A percentile compares a stretch with the other conserved stretches of the same genome.
Conservation (phyloP, 2,113 vertebrate species). For the Chamaetylas fuelleborni region DNA sequence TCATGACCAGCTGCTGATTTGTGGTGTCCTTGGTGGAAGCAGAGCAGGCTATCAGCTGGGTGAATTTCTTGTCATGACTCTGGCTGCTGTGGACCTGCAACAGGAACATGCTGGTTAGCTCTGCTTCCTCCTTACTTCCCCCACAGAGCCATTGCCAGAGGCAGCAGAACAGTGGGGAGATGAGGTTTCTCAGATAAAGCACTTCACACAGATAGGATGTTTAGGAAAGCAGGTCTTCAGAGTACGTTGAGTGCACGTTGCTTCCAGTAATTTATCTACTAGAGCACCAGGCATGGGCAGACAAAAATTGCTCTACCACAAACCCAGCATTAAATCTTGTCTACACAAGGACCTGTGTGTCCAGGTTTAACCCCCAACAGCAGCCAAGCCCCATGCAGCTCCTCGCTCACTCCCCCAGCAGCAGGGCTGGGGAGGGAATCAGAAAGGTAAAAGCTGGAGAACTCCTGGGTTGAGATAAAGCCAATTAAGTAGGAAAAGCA, state of each 20-base stretch:
- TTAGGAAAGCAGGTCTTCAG: neutral
- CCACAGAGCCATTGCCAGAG: neutral
- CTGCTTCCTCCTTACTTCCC: neutral
- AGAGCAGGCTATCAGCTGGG: neutral
- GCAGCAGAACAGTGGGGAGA: neutral
- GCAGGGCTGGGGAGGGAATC: neutral
- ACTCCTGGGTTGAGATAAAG: neutral
- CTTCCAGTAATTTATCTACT: neutral
- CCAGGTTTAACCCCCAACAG: neutral
- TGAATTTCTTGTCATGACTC: neutral
- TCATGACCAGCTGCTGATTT: neutral
- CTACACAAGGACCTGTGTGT: neutral
- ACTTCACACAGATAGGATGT: neutral
- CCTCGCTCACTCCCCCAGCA: neutral
- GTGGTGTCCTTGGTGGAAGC: neutral
- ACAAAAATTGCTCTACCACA: neutral
- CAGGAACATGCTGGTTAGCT: neutral
- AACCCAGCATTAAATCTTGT: neutral
- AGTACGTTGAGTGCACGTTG: rapidly evolving
- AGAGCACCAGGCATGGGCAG: neutral
- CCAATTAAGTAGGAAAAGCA: neutral
- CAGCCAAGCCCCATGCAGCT: neutral
- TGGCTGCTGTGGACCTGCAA: neutral
- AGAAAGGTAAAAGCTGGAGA: neutral
- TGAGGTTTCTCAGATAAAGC: neutral